Evolutionary conservation across 64 coral and sea anemone genomes (phyloP).

Genomic region (Montipora sp.): DNA sequence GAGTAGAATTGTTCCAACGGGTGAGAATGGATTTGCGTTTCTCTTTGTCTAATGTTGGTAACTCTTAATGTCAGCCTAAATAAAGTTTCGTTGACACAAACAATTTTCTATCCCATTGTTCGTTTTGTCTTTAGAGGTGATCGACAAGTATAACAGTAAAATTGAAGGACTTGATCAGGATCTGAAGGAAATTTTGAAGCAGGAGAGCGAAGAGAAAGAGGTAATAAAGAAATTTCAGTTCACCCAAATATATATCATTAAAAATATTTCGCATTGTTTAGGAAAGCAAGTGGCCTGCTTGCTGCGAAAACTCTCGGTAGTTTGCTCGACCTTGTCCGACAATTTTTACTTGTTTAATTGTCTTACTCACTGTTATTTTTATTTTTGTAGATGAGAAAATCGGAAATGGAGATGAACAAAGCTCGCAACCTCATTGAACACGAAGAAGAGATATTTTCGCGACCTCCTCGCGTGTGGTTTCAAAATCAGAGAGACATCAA

Average conservation of each 20-base stretch:
- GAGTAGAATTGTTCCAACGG: slow-evolving; percentile 82
- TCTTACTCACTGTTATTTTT: background rate
- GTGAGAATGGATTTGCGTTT: slow-evolving; percentile 11
- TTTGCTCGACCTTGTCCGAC: no score
- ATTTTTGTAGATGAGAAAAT: slow-evolving; percentile 77
- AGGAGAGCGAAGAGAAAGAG: slow-evolving; percentile 96
- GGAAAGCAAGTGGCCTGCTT: no score
- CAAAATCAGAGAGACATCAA: slow-evolving; percentile 77
- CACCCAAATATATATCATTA: no score
- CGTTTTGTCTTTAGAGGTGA: slow-evolving; percentile 77
- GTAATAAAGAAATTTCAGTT: slow-evolving; percentile 29
- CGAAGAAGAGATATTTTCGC: slow-evolving; percentile 87
- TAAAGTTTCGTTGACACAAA: background rate
- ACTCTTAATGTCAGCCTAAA: background rate
- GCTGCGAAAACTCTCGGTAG: no score
- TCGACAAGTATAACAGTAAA: slow-evolving; percentile 84
- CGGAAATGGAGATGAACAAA: slow-evolving; percentile 96
- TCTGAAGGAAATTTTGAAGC: slow-evolving; percentile 83
- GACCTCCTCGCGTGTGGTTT: slow-evolving; percentile 94
- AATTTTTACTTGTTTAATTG: background rate
- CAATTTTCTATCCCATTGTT: background rate
- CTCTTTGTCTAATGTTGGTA: background rate
- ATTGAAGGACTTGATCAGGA: slow-evolving; percentile 81
- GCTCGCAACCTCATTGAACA: slow-evolving; percentile 90
- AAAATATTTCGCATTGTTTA: no score